A percentile compares a stretch with the other conserved stretches of the same genome.
phyloP scores from a whole-genome alignment of 2,888 invertebrate species.

The Pogonocherus hispidulus region DNA sequence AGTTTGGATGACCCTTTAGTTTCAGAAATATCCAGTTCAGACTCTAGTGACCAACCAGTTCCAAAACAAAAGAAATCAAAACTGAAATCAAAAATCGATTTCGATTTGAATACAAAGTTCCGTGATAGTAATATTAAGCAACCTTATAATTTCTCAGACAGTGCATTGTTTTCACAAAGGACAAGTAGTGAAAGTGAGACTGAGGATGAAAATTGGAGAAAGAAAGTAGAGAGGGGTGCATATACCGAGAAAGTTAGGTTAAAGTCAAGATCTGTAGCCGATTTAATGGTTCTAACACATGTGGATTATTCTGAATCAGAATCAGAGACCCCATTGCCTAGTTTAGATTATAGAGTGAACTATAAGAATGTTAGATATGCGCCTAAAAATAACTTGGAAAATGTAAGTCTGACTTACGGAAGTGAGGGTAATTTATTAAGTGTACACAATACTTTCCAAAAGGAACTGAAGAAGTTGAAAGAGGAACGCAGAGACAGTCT shows the following conservation, averaged over 20 bases:
- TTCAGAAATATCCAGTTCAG: constrained; percentile 74
- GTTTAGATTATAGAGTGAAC: constrained; percentile 64
- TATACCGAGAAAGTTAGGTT: constrained; percentile 76
- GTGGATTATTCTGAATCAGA: constrained; percentile 76
- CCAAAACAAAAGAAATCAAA: constrained; percentile 68
- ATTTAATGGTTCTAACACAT: constrained; percentile 78
- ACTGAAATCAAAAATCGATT: constrained; percentile 48
- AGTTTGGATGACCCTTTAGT: constrained; percentile 76
- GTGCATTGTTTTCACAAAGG: constrained; percentile 44
- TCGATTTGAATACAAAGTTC: neutral
- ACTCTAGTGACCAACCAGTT: constrained; percentile 72
- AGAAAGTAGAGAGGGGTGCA: constrained; percentile 73
- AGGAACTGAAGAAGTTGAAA: constrained; percentile 70
- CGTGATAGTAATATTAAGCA: neutral
- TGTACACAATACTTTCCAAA: constrained; percentile 72
- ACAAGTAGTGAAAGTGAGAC: constrained; percentile 73
- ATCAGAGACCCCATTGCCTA: constrained; percentile 69
- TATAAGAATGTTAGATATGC: constrained; percentile 67
- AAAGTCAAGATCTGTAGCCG: constrained; percentile 78
- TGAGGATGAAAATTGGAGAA: constrained; percentile 76
- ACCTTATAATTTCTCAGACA: constrained; percentile 17
- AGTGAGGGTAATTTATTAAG: constrained; percentile 73
- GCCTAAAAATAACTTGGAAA: constrained; percentile 63
- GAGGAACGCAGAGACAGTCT: constrained; percentile 67
- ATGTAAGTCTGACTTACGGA: constrained; percentile 67